These are phyloP conservation scores for Anthoscopus minutus DNA, from an alignment of 2,113 vertebrate genomes.

Conservation along the genomic window DNA sequence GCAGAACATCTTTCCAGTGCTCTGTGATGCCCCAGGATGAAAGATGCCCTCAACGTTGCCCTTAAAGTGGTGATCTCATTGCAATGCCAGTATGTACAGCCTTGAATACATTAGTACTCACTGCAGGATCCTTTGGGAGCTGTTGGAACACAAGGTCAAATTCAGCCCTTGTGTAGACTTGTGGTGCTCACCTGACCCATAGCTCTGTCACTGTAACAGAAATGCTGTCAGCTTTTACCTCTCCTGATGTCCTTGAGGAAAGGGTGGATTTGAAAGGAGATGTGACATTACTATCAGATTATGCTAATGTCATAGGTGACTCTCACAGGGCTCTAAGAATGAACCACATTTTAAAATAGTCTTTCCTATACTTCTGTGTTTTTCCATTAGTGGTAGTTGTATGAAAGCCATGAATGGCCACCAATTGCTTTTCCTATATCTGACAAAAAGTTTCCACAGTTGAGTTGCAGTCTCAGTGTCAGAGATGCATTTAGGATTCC, in stretches of 20 bases:
- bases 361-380: neutral
- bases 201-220: neutral
- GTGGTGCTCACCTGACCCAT: neutral
- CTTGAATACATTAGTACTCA: neutral
- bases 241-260: conserved; percentile 6
- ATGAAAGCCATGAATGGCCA: neutral
- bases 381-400: neutral
- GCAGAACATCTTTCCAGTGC: conserved; percentile 17
- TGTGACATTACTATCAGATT: neutral
- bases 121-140: neutral
- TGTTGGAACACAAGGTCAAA: neutral
- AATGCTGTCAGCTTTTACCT: conserved; percentile 6
- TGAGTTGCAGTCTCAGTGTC: neutral
- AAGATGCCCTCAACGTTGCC: neutral
- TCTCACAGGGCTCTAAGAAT: neutral
- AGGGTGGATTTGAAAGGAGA: neutral
- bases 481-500: neutral
- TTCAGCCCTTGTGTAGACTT: neutral
- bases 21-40: conserved; percentile 31
- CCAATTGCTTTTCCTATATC: neutral
- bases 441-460: neutral
- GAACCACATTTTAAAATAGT: neutral
- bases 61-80: conserved; percentile 1
- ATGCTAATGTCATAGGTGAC: neutral
- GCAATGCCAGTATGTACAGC: neutral